A percentile compares a stretch with the other conserved stretches of the same genome.
Evolutionary conservation across 2,797 vertebrate species (phyloP).

Genomic region (Hypotaenidia okinawae): DNA sequence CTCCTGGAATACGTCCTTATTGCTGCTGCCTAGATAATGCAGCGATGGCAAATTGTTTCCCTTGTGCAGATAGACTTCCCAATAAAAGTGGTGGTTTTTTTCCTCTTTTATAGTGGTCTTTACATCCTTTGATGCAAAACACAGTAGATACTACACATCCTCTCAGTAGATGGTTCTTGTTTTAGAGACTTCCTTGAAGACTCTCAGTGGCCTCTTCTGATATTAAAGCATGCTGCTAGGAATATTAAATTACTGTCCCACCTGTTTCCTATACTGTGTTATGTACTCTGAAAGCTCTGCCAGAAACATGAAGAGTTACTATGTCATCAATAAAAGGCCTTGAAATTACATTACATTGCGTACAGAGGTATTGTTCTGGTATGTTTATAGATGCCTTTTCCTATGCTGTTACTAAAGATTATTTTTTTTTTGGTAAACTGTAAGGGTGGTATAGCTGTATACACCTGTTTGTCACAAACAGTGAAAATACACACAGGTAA

Average conservation of each 20-base stretch:
- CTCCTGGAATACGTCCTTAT: not conserved
- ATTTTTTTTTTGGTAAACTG: not conserved
- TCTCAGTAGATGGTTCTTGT: not conserved
- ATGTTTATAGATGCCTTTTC: not conserved
- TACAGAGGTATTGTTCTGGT: not conserved
- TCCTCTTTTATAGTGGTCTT: not conserved
- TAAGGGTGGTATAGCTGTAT: not conserved
- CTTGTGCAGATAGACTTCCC: conserved; percentile 6
- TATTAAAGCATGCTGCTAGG: conserved; percentile 14
- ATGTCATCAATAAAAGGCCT: not conserved
- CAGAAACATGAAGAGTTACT: not conserved
- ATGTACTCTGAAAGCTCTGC: not conserved
- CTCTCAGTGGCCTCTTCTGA: conserved; percentile 3
- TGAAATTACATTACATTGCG: not conserved
- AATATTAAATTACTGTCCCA: conserved; percentile 35
- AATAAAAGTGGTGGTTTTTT: not conserved
- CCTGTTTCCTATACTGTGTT: conserved; percentile 34
- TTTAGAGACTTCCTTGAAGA: conserved; percentile 30
- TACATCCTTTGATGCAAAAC: conserved; percentile 29
- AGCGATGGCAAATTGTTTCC: not conserved
- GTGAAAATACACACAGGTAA: not conserved
- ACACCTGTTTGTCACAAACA: not conserved
- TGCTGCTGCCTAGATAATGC: not conserved
- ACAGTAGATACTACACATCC: not conserved
- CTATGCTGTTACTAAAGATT: not conserved